Base-by-base conservation (phyloP, 1,140 invertebrate genomes). In the Acromyrmex charruanus region DNA sequence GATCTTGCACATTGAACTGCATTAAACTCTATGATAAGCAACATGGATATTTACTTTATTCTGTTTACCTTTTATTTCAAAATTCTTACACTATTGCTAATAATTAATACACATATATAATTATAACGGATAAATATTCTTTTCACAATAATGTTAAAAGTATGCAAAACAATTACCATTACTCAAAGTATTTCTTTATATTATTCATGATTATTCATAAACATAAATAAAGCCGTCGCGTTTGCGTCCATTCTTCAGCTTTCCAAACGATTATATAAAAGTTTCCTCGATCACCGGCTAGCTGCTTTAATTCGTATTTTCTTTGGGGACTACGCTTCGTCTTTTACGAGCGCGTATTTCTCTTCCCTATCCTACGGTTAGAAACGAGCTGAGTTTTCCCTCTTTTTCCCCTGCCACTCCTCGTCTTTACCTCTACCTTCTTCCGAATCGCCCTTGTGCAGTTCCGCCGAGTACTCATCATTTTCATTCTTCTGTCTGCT, bases 241-340 rank as follows among this genome's bases (percentile, higher is more conserved):
- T 81, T 71, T 10, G 16, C 21, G 53, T 81, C 25, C 1, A 21
- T 12, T 31, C 3, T 5, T 58, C 49, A 25, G n/a, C 51, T 25
- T 2, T 88, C 55, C 51, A 12, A 39, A 39, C 84, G 90, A 91
- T 92, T 88, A 87, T 87, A 90, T 84, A 85, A 65, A 92, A 90
- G 90, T 90, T 86, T 84, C 68, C 85, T 59, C 84, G 84, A 91
- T 88, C 68, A 75, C 66, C 77, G 90, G 74, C 68, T 86, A 87
- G 82, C 74, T 75, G 90, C 53, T 90, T 92, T 94, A 94, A 94
- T 94, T 94, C 92, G 93, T 92, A 94, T 95, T 94, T 94, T 94
- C 94, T 95, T 94, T 92, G 90, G 93, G 90, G 89, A 92, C 92
- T 88, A 85, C 82, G 92, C 86, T 91, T 86, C 85, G 86, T 85